phyloP scores from a whole-genome alignment of 30 jellyfish, hydroid and myxozoan species.

The Hydractinia symbiolongicarpus region DNA sequence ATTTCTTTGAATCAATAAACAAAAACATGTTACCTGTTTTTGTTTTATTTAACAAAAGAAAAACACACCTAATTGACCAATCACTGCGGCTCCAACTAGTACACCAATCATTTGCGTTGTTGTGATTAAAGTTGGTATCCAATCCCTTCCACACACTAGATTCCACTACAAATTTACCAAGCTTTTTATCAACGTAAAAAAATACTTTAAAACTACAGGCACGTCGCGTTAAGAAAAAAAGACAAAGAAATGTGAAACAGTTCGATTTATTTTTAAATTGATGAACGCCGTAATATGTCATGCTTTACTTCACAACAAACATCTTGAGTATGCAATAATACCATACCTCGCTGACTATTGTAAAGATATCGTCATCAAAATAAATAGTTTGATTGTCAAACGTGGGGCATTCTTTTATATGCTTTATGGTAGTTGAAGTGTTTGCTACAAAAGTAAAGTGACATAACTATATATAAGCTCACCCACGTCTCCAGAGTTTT shows the following conservation, averaged over 20 bases:
- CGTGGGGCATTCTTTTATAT: conserved; percentile 26
- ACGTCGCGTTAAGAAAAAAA: neutral
- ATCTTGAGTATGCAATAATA: neutral
- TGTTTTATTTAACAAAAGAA: too few species aligned
- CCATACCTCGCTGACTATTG: conserved; percentile 22
- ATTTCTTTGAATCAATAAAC: too few species aligned
- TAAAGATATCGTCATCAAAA: conserved; percentile 8
- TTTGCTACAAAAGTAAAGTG: neutral
- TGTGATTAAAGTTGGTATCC: conserved; percentile 42
- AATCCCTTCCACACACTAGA: conserved; percentile 37
- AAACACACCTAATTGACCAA: conserved; percentile 40
- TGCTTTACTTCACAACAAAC: too few species aligned
- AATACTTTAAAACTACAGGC: neutral
- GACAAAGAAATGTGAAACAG: neutral
- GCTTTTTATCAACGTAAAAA: neutral
- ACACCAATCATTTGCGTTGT: conserved; percentile 52
- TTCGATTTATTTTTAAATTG: neutral
- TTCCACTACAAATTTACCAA: conserved; percentile 24
- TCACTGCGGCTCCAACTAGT: conserved; percentile 35
- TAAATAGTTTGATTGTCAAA: conserved; percentile 10
- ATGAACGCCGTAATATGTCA: too few species aligned
- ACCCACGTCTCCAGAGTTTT: too few species aligned
- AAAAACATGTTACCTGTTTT: too few species aligned
- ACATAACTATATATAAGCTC: too few species aligned
- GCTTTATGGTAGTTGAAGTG: neutral